Evolutionary conservation across 35 echinoderm and acorn worm genomes (phyloP).

Genomic region (Ptychodera flava): DNA sequence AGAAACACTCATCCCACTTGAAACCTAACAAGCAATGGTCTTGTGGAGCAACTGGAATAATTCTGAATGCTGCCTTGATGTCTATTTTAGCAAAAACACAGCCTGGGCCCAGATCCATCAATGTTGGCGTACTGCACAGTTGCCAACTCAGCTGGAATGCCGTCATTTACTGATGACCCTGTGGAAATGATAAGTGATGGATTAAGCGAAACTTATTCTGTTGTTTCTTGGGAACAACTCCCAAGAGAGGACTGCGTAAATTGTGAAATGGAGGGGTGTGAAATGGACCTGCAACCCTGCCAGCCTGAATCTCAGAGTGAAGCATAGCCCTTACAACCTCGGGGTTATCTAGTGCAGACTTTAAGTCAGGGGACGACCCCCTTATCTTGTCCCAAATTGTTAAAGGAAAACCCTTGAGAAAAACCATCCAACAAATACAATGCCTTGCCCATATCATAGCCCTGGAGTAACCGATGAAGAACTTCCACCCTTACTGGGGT

Average conservation of each 20-base stretch:
- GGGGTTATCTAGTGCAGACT: not conserved
- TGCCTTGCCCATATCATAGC: too few species aligned
- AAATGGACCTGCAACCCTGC: slow-evolving; percentile 16
- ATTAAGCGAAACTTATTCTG: slow-evolving; percentile 33
- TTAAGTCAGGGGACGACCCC: not conserved
- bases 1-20: not conserved
- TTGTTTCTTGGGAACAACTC: slow-evolving; percentile 8
- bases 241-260: slow-evolving; percentile 22
- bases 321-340: not conserved
- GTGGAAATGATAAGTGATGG: slow-evolving; percentile 34
- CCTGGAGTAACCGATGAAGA: too few species aligned
- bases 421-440: too few species aligned
- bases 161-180: slow-evolving; percentile 37
- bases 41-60: slow-evolving; percentile 24
- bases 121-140: slow-evolving; percentile 23
- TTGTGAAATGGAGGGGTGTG: slow-evolving; percentile 3
- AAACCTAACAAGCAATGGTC: slow-evolving; percentile 39
- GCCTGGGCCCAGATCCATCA: not conserved
- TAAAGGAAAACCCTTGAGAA: too few species aligned
- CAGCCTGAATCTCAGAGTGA: not conserved
- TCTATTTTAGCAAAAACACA: slow-evolving; percentile 17
- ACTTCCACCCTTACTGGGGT: too few species aligned
- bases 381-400: too few species aligned
- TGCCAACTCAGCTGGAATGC: slow-evolving; percentile 4
- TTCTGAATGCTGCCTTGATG: slow-evolving; percentile 35